A percentile compares a stretch with the other conserved stretches of the same genome.
Conservation (phyloP, 2,888 invertebrate genomes). For the Dascillus cervinus region DNA sequence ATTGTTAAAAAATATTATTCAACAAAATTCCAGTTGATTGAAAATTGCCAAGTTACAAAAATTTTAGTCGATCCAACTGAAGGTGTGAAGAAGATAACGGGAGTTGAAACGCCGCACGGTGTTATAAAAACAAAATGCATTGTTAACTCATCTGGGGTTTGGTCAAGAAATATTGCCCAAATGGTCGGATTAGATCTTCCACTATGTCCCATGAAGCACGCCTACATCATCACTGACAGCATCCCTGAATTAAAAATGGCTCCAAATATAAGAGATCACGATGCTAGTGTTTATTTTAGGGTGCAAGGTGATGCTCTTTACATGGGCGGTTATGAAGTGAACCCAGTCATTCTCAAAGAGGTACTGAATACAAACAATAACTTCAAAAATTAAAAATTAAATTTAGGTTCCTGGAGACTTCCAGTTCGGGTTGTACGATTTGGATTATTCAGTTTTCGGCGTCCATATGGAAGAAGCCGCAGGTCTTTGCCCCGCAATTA, state of each 20-base stretch:
- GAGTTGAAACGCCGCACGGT: conserved; percentile 68
- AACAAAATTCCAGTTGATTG: conserved; percentile 61
- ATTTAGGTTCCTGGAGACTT: conserved; percentile 63
- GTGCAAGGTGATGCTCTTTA: conserved; percentile 76
- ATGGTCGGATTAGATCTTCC: conserved; percentile 66
- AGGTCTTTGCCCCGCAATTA: conserved; percentile 66
- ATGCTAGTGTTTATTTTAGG: conserved; percentile 72
- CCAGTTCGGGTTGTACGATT: conserved; percentile 75
- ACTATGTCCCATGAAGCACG: conserved; percentile 76
- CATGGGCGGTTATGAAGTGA: conserved; percentile 82
- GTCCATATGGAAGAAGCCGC: conserved; percentile 65
- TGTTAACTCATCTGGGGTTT: conserved; percentile 75
- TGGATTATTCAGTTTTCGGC: conserved; percentile 81
- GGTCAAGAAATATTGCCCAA: conserved; percentile 69
- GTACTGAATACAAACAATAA: conserved; percentile 44
- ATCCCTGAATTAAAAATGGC: conserved; percentile 66
- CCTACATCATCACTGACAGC: conserved; percentile 76
- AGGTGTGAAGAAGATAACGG: conserved; percentile 64
- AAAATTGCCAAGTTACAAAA: conserved; percentile 67
- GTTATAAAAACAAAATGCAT: conserved; percentile 69
- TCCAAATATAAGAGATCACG: conserved; percentile 83
- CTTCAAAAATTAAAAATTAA: not conserved
- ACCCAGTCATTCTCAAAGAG: conserved; percentile 73
- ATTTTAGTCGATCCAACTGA: conserved; percentile 59
- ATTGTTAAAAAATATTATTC: conserved; percentile 3